phyloP scores from a whole-genome alignment of 2,797 vertebrate genomes.

The Sorex maritimensis region DNA sequence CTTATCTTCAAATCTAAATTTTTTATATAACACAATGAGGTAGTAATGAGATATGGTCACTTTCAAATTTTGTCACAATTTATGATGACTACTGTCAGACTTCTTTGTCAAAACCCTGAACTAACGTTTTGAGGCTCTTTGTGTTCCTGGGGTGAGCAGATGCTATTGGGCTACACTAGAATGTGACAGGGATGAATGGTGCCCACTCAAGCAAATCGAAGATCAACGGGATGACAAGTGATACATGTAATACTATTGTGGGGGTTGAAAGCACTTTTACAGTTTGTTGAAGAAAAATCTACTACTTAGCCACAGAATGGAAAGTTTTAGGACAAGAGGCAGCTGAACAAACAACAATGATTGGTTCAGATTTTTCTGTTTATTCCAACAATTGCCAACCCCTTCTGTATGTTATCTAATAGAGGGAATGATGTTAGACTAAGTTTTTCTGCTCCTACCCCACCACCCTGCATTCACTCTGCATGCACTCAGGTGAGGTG shows the following conservation, averaged over 20 bases:
- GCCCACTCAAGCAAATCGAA: no score
- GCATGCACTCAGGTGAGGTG: neutral
- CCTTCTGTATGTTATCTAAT: neutral
- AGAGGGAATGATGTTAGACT: neutral
- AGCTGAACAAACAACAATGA: slow-evolving; percentile 56
- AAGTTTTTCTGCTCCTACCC: neutral
- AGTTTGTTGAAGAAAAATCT: slow-evolving; percentile 37
- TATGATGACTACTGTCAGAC: no score
- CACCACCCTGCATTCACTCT: neutral
- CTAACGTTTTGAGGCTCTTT: no score
- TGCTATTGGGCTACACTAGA: no score
- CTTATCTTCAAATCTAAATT: no score
- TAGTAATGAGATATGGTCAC: slow-evolving; percentile 13
- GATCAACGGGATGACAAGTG: no score
- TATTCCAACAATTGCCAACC: slow-evolving; percentile 33
- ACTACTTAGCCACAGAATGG: neutral
- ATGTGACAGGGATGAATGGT: no score
- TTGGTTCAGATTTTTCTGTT: neutral
- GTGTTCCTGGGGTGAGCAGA: no score
- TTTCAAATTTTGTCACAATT: slow-evolving; percentile 38
- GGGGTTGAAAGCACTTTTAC: slow-evolving; percentile 20
- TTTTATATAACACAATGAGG: neutral
- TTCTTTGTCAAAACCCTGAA: no score
- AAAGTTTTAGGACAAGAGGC: slow-evolving; percentile 11
- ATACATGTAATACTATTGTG: neutral